phyloP scores from a whole-genome alignment of 2,888 invertebrate species.

The Machimus atricapillus region DNA sequence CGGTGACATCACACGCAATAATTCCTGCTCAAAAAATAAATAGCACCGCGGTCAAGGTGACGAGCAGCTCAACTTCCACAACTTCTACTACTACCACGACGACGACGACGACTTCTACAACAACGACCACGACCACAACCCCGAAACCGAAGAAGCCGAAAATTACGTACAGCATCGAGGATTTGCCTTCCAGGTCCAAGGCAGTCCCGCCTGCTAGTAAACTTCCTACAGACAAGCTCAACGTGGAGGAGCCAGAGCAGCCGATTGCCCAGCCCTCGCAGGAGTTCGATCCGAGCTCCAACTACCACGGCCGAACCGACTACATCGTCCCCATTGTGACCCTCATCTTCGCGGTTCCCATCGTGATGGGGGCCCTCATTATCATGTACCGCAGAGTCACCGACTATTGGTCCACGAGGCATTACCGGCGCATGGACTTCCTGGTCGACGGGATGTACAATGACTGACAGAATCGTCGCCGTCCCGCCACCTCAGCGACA shows the following conservation, averaged over 20 bases:
- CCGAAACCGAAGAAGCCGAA: slow-evolving; percentile 65
- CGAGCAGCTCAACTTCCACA: background rate
- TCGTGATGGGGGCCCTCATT: slow-evolving; percentile 70
- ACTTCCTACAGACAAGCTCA: background rate
- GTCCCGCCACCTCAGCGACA: background rate
- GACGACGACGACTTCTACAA: slow-evolving; percentile 56
- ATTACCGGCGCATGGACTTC: slow-evolving; percentile 88
- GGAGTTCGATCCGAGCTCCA: slow-evolving; percentile 49
- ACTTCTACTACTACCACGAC: slow-evolving; percentile 52
- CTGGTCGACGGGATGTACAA: slow-evolving; percentile 90
- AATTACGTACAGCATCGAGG: slow-evolving; percentile 62
- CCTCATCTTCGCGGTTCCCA: slow-evolving; percentile 75
- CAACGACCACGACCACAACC: slow-evolving; percentile 56
- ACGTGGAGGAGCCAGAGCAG: slow-evolving; percentile 48
- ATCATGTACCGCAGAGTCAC: slow-evolving; percentile 74
- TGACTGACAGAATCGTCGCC: slow-evolving; percentile 64
- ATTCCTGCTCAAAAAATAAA: background rate
- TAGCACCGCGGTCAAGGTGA: background rate
- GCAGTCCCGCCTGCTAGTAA: background rate
- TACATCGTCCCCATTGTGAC: slow-evolving; percentile 79
- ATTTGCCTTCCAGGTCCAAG: slow-evolving; percentile 53
- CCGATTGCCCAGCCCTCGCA: slow-evolving; percentile 55
- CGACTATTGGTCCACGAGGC: slow-evolving; percentile 85
- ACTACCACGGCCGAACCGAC: slow-evolving; percentile 63
- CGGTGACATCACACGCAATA: background rate